Evolutionary conservation across 2,113 vertebrate species (phyloP).

Genomic region (Peromyscus polionotus): DNA sequence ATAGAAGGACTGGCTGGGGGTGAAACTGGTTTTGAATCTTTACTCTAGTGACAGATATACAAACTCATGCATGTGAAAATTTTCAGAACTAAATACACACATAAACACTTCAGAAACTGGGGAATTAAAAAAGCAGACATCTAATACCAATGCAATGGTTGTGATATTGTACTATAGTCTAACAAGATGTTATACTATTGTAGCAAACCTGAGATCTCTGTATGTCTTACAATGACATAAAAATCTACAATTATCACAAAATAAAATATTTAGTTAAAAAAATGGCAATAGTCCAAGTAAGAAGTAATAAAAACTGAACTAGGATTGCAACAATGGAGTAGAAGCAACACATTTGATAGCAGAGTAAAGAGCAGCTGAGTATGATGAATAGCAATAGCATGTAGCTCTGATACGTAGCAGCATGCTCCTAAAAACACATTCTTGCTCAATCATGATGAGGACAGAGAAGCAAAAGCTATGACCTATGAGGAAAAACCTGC

Average conservation of each 20-base stretch:
- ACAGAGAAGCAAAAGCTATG: constrained; percentile 42
- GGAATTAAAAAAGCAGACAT: constrained; percentile 12
- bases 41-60: not conserved
- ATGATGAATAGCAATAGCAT: not conserved
- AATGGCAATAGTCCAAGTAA: constrained; percentile 32
- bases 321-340: not conserved
- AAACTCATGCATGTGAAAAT: constrained; percentile 41
- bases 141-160: not conserved
- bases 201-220: constrained; percentile 9
- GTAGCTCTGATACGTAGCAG: not conserved
- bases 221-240: not conserved
- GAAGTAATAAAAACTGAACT: constrained; percentile 32
- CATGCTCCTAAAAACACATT: constrained; percentile 50
- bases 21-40: constrained; percentile 37
- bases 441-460: constrained; percentile 24
- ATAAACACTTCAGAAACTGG: constrained; percentile 11
- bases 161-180: not conserved
- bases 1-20: not conserved
- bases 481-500: constrained; percentile 51
- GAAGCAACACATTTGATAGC: not conserved
- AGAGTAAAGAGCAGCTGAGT: constrained; percentile 18
- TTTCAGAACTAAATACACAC: not conserved
- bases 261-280: not conserved
- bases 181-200: not conserved
- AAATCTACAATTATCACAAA: constrained; percentile 52